Evolutionary conservation across 2,113 vertebrate species (phyloP), one percentile per base, ranked within the genome.

Genomic region (Laticauda colubrina): DNA sequence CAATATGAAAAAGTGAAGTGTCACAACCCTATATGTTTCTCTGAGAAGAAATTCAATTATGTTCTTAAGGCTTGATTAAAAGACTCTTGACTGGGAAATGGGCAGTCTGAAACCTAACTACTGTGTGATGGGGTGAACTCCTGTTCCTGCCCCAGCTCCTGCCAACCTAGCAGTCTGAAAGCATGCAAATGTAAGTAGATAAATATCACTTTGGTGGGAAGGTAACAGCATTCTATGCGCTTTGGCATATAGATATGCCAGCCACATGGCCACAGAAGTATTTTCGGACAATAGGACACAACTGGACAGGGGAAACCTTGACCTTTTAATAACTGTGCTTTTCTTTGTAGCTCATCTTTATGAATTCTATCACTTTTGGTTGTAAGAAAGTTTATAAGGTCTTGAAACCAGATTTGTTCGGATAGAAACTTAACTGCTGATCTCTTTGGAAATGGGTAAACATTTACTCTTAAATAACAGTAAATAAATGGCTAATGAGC

Each of bases 371-470:
- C 5, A 64, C 15, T 87, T 61, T 34, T 87, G 85, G 51, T 21
- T 55, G 85, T 11, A 45, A 61, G 34, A 91, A 51, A n/a, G 29
- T 43, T 91, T 39, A 43, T n/a, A 89, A 29, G 54, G 64, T 51
- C 7, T 4, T 75, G 18, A 81, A 69, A 34, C 24, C 26, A 48
- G 53, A 10, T 21, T 64, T 87, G 43, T 87, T 59, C 39, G 18
- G 56, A 87, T 5, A 48, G 51, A 54, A 85, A 85, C 11, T 39
- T 23, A 7, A 5, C 15, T 51, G 29, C 15, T 59, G 23, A 34
- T 26, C 24, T 3, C 51, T 92, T 88, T 93, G 69, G 85, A 95
- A 95, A 95, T 53, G 29, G 51, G 2, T 3, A 24, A 88, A 89
- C 91, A 54, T 89, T 89, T 59, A 51, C 61, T 12, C 29, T 5